phyloP scores from a whole-genome alignment of 2,797 vertebrate genomes.

The Urocyon cinereoargenteus region DNA sequence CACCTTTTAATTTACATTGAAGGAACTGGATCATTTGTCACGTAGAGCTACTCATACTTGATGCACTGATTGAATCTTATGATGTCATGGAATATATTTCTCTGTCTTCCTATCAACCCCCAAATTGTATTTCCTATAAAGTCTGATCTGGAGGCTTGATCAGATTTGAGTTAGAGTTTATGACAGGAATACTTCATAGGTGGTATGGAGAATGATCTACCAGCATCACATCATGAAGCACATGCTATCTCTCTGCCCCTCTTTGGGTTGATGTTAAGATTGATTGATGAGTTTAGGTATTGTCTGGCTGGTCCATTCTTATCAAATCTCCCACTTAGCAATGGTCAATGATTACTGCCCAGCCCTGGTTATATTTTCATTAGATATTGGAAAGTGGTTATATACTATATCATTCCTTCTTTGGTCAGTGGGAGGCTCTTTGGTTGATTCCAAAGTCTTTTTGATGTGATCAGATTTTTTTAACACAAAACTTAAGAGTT shows the following conservation, averaged over 20 bases:
- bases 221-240: not conserved
- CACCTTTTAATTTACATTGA: not conserved
- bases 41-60: not conserved
- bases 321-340: not conserved
- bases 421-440: conserved; percentile 12
- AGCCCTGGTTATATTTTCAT: not conserved
- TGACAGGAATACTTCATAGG: not conserved
- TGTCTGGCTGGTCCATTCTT: not conserved
- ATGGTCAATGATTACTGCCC: not conserved
- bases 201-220: not conserved
- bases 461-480: not conserved
- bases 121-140: not conserved
- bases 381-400: not conserved
- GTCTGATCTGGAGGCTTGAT: not conserved
- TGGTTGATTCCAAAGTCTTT: not conserved
- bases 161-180: not conserved
- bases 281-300: not conserved
- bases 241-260: not conserved
- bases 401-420: not conserved
- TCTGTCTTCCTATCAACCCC: not conserved
- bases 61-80: not conserved
- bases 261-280: not conserved
- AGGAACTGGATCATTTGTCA: not conserved
- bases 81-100: not conserved
- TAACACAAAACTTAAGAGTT: conserved; percentile 41